Evolutionary conservation across 92 coral and sea anemone genomes (phyloP), one percentile per base, ranked within the genome.

Genomic region (Zoanthus solanderi): DNA sequence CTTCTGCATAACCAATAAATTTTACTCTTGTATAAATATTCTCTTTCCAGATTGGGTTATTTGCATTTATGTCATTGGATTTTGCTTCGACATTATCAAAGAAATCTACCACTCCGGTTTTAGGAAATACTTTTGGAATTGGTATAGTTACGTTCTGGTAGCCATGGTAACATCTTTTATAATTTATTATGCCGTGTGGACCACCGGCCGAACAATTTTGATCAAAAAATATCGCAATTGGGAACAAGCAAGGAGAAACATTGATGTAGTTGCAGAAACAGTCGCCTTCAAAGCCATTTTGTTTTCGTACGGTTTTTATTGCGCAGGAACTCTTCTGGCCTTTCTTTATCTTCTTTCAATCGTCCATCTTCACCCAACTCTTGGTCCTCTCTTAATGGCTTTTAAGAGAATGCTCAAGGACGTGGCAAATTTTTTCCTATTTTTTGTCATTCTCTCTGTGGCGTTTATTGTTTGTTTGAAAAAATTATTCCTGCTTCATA

Each of bases 401-500:
- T 78, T 90, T 61, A 61, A 46, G 9, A 69, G 57, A 16, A 90
- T 90, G 92, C 28, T 90, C 7, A 32, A 85, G 44, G 87, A 86
- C 63, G 52, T 90, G 34, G 85, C 69, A 7, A 80, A 80, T 61
- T 90, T 90, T 37, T 79, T 79, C 52, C 54, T 78, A 46, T 72
- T 71, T 75, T 90, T 90, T 28, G 17, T 50, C 17, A 80, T 79
- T 65, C 75, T 86, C 15, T 90, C 79, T 68, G 52, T 90, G n/a
- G 92, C 92, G 28, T 90, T 90, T 74, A 87, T 75, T 17, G 63
- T 90, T 71, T 78, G 92, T 67, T 86, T 79, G 47, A 86, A 83
- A 46, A 90, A 79, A 60, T 65, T 90, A 60, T 90, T 79, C 72
- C 42, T 86, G 46, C 84, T 86, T 34, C 86, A 72, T 71, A 85